Evolutionary conservation across 2,888 invertebrate species (phyloP).

Genomic region (Plagodis dolabraria): DNA sequence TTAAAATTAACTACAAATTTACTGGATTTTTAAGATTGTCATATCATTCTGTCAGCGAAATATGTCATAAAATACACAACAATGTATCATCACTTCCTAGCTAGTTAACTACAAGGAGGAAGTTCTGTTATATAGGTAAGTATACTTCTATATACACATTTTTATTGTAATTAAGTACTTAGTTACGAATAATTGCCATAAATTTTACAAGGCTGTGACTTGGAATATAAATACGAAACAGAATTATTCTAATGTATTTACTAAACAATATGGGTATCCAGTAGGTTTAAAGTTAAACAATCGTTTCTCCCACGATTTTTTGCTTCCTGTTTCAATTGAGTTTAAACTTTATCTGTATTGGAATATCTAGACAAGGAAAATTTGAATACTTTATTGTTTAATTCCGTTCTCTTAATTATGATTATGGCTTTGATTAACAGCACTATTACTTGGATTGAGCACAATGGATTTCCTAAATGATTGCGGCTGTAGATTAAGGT

Average conservation of each 20-base stretch:
- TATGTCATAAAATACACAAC: too few species aligned
- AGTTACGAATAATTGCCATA: constrained; percentile 23
- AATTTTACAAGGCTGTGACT: constrained; percentile 22
- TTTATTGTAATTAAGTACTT: constrained; percentile 4
- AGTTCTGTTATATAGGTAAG: too few species aligned
- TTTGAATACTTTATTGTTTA: constrained; percentile 16
- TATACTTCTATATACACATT: constrained; percentile 54
- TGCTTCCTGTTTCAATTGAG: constrained; percentile 63
- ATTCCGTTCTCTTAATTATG: constrained; percentile 19
- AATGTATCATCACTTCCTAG: too few species aligned
- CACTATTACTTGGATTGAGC: neutral
- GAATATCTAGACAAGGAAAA: constrained; percentile 45
- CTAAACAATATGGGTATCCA: constrained; percentile 46
- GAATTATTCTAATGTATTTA: constrained; percentile 26
- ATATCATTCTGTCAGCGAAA: too few species aligned
- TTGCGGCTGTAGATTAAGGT: too few species aligned
- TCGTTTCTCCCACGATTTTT: constrained; percentile 59
- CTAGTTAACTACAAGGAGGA: too few species aligned
- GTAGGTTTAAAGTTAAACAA: constrained; percentile 43
- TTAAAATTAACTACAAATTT: too few species aligned
- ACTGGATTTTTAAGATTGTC: too few species aligned
- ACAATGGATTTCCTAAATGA: constrained; percentile 11
- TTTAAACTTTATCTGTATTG: constrained; percentile 47
- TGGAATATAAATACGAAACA: constrained; percentile 24
- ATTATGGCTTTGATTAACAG: constrained; percentile 5